Evolutionary conservation across 2,888 invertebrate genomes (phyloP), one percentile per base, ranked within the genome.

Genomic region (Cephus rjabovi): DNA sequence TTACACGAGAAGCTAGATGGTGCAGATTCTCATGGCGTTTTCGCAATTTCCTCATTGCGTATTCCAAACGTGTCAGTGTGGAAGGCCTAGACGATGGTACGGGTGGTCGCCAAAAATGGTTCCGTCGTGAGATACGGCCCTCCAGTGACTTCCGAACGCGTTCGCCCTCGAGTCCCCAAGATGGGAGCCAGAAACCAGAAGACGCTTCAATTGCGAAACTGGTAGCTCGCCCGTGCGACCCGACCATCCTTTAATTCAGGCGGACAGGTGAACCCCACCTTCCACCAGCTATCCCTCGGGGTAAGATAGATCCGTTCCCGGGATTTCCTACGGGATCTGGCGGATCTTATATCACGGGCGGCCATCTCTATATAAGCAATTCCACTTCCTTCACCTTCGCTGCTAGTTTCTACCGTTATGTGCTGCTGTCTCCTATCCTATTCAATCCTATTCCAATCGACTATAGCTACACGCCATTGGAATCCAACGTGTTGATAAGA

Each of bases 231-330:
- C 76, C 74, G 83, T 34, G 77, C 85, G 86, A 88, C 86, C 87
- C 90, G 86, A 89, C 92, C 93, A 93, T 93, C 92, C 93, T 93
- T 93, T 93, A 93, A 93, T 93, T 93, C 93, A 91, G 91, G 89
- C 91, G 93, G 93, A 93, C 93, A 93, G 93, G 93, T 93, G 92
- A 88, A 88, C 86, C 87, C 85, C 91, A 88, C 86, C 86, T 83
- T 90, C 83, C 81, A 81, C 83, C 83, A 80, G 87, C 86, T 87
- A 90, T 91, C 91, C 91, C 91, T 91, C 89, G 90, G 91, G 91
- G 89, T 91, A 90, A 91, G 91, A 91, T 90, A 90, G 90, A 91
- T 91, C 91, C 90, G 91, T 91, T 90, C 89, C 87, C 86, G 89
- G 91, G 91, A 91, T 91, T 91, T 91, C 91, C 91, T 91, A 90